phyloP scores from a whole-genome alignment of 2,888 invertebrate species.

The Hydrotaea diabolus region DNA sequence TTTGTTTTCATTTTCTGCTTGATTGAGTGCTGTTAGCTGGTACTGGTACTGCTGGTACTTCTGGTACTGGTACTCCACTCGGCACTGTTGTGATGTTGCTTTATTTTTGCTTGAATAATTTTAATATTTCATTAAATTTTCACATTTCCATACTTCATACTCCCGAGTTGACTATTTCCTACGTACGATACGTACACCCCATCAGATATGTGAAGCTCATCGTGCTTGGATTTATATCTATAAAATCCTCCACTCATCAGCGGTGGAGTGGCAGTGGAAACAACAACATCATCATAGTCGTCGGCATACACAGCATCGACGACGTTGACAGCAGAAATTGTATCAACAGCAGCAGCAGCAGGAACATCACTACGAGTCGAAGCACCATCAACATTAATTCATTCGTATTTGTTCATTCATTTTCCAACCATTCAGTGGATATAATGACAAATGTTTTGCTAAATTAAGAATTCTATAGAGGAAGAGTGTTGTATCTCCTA shows the following conservation, averaged over 20 bases:
- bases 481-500: constrained; percentile 24
- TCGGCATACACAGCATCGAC: not conserved
- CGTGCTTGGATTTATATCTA: constrained; percentile 29
- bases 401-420: constrained; percentile 68
- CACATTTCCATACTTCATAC: constrained; percentile 51
- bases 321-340: constrained; percentile 3
- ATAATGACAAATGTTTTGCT: constrained; percentile 68
- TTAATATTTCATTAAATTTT: constrained; percentile 69
- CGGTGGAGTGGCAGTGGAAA: constrained; percentile 43
- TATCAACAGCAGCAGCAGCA: constrained; percentile 24
- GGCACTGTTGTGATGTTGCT: constrained; percentile 41
- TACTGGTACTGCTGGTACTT: constrained; percentile 29
- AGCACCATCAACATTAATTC: constrained; percentile 63
- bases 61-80: constrained; percentile 18
- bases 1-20: constrained; percentile 69
- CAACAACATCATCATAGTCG: constrained; percentile 22
- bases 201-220: constrained; percentile 44
- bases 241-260: constrained; percentile 52
- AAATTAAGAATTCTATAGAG: constrained; percentile 68
- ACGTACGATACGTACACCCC: constrained; percentile 25
- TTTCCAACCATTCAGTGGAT: constrained; percentile 67
- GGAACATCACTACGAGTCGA: constrained; percentile 49
- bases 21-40: constrained; percentile 68
- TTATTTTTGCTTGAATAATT: constrained; percentile 64
- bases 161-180: not conserved